These are phyloP conservation scores for Brachyalestes nurse DNA, from an alignment of 2,797 vertebrate genomes.

Conservation along the genomic window DNA sequence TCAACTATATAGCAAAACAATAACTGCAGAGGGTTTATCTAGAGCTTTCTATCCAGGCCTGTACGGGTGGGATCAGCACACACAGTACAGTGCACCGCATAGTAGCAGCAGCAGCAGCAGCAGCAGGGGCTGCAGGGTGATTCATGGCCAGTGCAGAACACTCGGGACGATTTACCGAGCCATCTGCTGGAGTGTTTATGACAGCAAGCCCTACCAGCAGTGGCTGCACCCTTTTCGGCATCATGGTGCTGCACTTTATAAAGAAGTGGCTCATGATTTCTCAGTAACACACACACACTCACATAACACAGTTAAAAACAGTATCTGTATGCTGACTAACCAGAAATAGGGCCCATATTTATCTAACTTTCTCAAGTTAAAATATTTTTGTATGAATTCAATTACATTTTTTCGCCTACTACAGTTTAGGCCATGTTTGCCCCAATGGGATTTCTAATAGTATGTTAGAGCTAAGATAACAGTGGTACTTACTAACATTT, in stretches of 20 bases:
- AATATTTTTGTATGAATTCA: neutral
- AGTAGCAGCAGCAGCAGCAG: conserved; percentile 6
- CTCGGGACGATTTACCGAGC: conserved; percentile 35
- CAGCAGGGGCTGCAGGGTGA: conserved; percentile 30
- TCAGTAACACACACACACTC: neutral
- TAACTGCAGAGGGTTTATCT: neutral
- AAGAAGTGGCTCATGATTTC: neutral
- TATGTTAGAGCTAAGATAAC: too few species aligned
- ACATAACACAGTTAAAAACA: neutral
- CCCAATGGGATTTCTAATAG: too few species aligned
- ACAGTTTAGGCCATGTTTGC: too few species aligned
- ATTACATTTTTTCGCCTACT: neutral
- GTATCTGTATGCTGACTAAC: conserved; percentile 12
- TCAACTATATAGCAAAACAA: neutral
- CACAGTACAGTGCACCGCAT: conserved; percentile 24
- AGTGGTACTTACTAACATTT: too few species aligned
- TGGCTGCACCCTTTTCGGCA: conserved; percentile 28
- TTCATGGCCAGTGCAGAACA: conserved; percentile 45
- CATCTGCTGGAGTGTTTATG: conserved; percentile 46
- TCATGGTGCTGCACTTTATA: neutral
- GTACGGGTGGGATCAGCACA: conserved; percentile 10
- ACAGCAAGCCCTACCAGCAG: conserved; percentile 21
- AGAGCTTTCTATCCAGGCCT: conserved; percentile 14
- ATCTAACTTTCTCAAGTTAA: neutral
- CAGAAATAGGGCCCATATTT: conserved; percentile 23